A percentile compares a stretch with the other conserved stretches of the same genome.
Conservation (phyloP, 1,140 invertebrate species). For the Pseudomyrmex pallidus region DNA sequence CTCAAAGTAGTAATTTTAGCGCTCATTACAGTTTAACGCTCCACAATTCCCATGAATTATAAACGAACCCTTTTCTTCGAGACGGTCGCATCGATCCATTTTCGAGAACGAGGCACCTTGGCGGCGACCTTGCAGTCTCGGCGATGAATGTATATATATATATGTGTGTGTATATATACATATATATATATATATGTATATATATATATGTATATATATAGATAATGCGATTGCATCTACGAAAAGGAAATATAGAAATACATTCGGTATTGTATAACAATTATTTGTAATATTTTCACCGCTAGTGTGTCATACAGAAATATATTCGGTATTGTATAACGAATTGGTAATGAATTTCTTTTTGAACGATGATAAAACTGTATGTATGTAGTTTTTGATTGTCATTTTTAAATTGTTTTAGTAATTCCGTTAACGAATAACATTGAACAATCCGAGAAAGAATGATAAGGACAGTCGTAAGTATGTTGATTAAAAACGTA, state of each 20-base stretch:
- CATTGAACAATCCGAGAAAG: too few species aligned
- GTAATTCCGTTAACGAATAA: too few species aligned
- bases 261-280: neutral
- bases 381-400: too few species aligned
- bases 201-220: neutral
- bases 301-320: too few species aligned
- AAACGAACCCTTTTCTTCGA: slow-evolving; percentile 52
- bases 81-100: slow-evolving; percentile 53
- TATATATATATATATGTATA: neutral
- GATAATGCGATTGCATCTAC: slow-evolving; percentile 52
- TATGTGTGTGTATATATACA: neutral
- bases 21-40: neutral
- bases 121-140: slow-evolving; percentile 21
- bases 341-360: too few species aligned
- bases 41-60: slow-evolving; percentile 36
- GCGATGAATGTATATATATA: slow-evolving; percentile 21
- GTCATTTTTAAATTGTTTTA: too few species aligned
- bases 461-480: too few species aligned
- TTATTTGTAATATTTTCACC: too few species aligned
- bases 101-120: slow-evolving; percentile 54
- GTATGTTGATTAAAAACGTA: too few species aligned
- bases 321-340: too few species aligned
- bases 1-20: neutral
- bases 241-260: slow-evolving; percentile 31
- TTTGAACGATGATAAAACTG: too few species aligned